Base-by-base conservation (phyloP, 2,113 vertebrate genomes). In the Perognathus longimembris region DNA sequence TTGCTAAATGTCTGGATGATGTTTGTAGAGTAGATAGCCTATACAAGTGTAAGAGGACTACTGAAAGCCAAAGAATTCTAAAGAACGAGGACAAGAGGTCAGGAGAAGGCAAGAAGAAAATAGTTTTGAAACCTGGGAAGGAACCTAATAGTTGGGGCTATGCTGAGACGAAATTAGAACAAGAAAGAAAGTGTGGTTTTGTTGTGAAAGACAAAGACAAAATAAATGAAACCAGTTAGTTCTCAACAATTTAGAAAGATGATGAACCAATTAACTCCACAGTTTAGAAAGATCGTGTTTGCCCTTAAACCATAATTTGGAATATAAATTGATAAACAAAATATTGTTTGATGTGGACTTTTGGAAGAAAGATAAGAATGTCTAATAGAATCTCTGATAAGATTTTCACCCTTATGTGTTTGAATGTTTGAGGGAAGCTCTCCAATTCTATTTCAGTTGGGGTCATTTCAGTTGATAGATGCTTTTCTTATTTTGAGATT, bases 191-290 rank as follows among this genome's bases (percentile, higher is more conserved):
- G 76, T 3, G 71, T 66, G 5, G 3, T 40, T 28, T 57, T 91
- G 12, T 59, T 30, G 59, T 2, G 24, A 88, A 92, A 88, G n/a
- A 92, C 78, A 66, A 89, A 83, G 84, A 28, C 50, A 73, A 74
- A 74, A 59, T 57, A 89, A 7, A 80, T 80, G 61, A 82, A 95
- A 81, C 9, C 22, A 88, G 71, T 75, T 57, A 78, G 10, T 38
- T 81, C n/a, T 88, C 38, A 85, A 50, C 18, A 79, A 78, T 71
- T 92, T 78, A 66, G 50, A 85, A 92, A 87, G n/a, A 87, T 63
- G 22, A 79, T 78, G 67, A 85, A 79, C 4, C 12, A 88, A 73
- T 77, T 66, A 76, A 6, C 42, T 71, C 63, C 70, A 42, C 9
- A 77, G 71, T 73, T 93, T 85, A 69, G 42, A 89, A 92, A 88